phyloP scores from a whole-genome alignment of 2,888 invertebrate genomes.

The Coremacera marginata region DNA sequence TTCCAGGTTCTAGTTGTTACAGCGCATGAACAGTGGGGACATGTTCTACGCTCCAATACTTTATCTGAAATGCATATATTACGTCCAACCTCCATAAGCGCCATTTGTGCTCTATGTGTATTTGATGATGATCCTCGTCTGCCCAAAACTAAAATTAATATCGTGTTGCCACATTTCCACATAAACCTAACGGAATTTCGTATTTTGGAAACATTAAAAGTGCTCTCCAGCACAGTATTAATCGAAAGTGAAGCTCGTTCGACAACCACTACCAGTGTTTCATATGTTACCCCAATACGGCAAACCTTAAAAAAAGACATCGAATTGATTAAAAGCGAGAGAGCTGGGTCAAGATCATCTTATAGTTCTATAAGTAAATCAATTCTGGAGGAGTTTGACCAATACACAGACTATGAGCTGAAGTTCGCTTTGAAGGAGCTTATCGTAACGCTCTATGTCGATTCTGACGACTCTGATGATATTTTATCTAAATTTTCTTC shows the following conservation, averaged over 20 bases:
- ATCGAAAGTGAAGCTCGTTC: too few species aligned
- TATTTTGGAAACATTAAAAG: slow-evolving; percentile 72
- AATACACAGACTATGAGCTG: slow-evolving; percentile 80
- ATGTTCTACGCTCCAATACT: slow-evolving; percentile 72
- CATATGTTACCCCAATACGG: slow-evolving; percentile 72
- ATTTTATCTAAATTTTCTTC: background rate
- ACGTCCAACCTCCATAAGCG: slow-evolving; percentile 78
- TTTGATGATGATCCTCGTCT: slow-evolving; percentile 91
- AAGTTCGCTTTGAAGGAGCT: slow-evolving; percentile 78
- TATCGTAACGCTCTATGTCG: slow-evolving; percentile 58
- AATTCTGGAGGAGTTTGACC: slow-evolving; percentile 70
- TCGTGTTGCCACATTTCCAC: slow-evolving; percentile 77
- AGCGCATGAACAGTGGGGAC: slow-evolving; percentile 82
- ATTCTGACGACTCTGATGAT: slow-evolving; percentile 17
- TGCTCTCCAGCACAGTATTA: slow-evolving; percentile 75
- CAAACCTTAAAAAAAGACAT: slow-evolving; percentile 71
- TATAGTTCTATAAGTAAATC: slow-evolving; percentile 18
- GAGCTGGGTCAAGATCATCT: slow-evolving; percentile 25
- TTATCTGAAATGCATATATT: slow-evolving; percentile 79
- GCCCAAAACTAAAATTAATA: slow-evolving; percentile 84
- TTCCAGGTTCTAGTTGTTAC: slow-evolving; percentile 72
- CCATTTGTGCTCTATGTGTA: slow-evolving; percentile 87
- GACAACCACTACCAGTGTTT: too few species aligned
- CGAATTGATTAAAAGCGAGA: slow-evolving; percentile 66
- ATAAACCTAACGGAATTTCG: slow-evolving; percentile 78